A percentile compares a stretch with the other conserved stretches of the same genome.
Evolutionary conservation across 2,888 invertebrate genomes (phyloP).

Genomic region (Poecilobothrus nobilitatus): DNA sequence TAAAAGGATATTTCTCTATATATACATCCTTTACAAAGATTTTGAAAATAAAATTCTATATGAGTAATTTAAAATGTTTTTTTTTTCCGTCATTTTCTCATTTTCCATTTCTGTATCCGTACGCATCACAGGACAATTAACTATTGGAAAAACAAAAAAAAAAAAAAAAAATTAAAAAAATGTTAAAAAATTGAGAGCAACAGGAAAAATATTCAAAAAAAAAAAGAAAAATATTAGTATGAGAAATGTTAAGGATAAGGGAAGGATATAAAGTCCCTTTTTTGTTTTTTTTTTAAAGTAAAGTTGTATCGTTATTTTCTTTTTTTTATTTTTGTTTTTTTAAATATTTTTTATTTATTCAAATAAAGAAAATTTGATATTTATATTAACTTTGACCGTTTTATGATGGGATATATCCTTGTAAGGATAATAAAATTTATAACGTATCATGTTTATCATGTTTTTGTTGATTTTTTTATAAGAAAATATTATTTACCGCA

Average conservation of each 20-base stretch:
- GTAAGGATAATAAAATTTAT: constrained; percentile 2
- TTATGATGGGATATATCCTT: not conserved
- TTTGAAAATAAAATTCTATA: no score
- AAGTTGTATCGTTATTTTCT: not conserved
- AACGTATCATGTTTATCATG: not conserved
- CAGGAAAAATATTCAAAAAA: not conserved
- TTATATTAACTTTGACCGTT: not conserved
- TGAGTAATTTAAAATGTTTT: not conserved
- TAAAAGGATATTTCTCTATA: no score
- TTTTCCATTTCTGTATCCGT: not conserved
- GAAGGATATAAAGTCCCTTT: not conserved
- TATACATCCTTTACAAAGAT: no score
- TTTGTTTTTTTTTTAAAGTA: not conserved
- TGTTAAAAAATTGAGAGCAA: not conserved
- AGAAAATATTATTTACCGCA: no score
- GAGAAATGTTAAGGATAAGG: no score
- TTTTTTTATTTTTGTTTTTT: not conserved
- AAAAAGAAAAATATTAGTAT: not conserved
- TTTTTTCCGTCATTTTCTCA: not conserved
- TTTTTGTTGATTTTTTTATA: no score
- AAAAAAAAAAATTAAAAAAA: not conserved
- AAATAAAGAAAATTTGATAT: not conserved
- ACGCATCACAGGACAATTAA: not conserved
- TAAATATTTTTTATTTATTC: not conserved
- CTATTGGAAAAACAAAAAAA: not conserved